phyloP scores from a whole-genome alignment of 2,113 vertebrate genomes.

The Heterotis niloticus region DNA sequence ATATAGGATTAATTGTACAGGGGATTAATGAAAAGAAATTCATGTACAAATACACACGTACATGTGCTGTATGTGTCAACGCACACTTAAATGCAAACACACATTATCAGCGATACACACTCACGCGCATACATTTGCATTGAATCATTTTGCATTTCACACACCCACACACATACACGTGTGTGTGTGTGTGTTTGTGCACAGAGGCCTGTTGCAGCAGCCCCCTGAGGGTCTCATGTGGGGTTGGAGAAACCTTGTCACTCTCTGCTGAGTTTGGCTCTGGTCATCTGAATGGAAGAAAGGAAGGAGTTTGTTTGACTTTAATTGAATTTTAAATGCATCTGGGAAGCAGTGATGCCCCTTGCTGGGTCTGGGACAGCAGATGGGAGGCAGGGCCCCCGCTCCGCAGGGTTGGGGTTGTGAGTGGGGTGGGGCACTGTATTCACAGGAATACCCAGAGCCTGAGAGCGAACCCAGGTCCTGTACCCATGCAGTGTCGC shows the following conservation, averaged over 20 bases:
- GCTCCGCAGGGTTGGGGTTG: constrained; percentile 36
- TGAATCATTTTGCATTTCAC: no score
- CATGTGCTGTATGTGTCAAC: no score
- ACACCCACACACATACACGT: no score
- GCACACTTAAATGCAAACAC: no score
- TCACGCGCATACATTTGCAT: no score
- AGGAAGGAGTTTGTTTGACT: constrained; percentile 24
- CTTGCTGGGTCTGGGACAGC: constrained; percentile 32
- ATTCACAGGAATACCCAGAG: neutral
- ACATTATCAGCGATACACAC: no score
- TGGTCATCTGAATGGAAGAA: constrained; percentile 29
- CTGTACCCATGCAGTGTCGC: neutral
- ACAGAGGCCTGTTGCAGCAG: neutral
- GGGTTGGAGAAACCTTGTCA: neutral
- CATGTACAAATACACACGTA: neutral
- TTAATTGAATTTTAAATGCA: constrained; percentile 49
- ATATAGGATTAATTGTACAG: no score
- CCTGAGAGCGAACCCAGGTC: constrained; percentile 34
- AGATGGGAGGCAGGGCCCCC: constrained; percentile 50
- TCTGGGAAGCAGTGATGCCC: constrained; percentile 18
- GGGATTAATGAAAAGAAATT: no score
- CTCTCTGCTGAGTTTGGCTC: constrained; percentile 7
- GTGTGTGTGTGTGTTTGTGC: neutral
- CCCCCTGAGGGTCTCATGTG: neutral
- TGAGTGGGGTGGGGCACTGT: constrained; percentile 3